phyloP scores from a whole-genome alignment of 2,888 invertebrate species.

The Coecobrya sp. region DNA sequence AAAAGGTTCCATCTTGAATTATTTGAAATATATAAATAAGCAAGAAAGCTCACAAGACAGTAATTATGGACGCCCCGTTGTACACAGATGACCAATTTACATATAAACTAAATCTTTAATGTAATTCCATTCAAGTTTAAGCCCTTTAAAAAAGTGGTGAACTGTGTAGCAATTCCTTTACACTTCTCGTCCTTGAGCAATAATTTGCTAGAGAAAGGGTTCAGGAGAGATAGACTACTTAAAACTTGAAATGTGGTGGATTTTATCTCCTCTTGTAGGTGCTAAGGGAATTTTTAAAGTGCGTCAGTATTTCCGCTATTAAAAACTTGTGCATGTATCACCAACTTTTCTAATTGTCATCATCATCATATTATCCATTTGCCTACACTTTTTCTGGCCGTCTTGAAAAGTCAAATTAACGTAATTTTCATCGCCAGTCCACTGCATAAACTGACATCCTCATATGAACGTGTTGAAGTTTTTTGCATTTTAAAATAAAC shows the following conservation, averaged over 20 bases:
- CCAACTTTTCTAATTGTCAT: conserved; percentile 27
- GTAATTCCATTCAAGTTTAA: conserved; percentile 15
- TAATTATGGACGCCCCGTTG: conserved; percentile 39
- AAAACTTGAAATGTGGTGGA: no score
- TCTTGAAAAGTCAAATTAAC: neutral
- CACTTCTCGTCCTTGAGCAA: neutral
- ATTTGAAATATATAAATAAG: conserved; percentile 41
- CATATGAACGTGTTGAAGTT: neutral
- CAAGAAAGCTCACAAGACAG: conserved; percentile 30
- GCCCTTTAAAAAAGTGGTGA: neutral
- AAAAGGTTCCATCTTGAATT: conserved; percentile 27
- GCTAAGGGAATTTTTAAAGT: no score
- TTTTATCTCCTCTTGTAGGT: no score
- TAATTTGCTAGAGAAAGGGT: neutral
- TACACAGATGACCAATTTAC: conserved; percentile 35
- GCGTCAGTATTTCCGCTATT: no score
- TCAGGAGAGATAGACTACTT: no score
- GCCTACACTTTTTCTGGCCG: neutral
- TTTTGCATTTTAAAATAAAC: neutral
- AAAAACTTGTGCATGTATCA: neutral
- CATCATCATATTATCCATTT: neutral
- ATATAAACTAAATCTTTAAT: conserved; percentile 41
- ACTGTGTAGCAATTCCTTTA: neutral
- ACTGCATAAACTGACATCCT: neutral
- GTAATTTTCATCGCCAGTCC: neutral